Evolutionary conservation across 2,113 vertebrate genomes (phyloP), one percentile per base, ranked within the genome.

Genomic region (Lampris megalopsis): DNA sequence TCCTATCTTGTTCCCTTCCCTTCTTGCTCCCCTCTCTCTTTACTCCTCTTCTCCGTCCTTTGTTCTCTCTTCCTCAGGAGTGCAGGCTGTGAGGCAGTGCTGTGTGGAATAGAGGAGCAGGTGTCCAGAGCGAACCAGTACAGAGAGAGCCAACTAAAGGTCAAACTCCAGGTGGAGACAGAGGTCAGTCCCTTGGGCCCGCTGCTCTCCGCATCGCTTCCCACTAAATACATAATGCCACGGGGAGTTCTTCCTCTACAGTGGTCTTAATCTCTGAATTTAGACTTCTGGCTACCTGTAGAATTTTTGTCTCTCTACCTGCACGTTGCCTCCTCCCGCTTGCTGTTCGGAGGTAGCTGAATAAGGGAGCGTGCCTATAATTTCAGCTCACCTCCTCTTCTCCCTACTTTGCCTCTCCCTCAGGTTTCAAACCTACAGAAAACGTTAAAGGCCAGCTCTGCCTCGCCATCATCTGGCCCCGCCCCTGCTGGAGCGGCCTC

Each of bases 371-470:
- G 2, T 50, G 36, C 56, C 48, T 6, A 71, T 49, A 63, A 11
- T 9, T 63, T 9, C 36, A 35, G 53, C 35, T 40, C 43, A 67
- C 50, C 13, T 5, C 37, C 38, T 47, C 10, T 5, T 49, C 13
- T 36, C 2, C 43, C 47, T 9, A 10, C 49, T 41, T 56, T 4
- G 6, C 61, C 80, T 40, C 56, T 48, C 41, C 42, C 43, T 52
- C 86, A 99, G 97, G 97, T 99, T 9, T 97, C 97, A 86, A 99
- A 99, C 88, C 94, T 98, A 83, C 97, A 98, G 87, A 99, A 99
- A 93, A 99, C 97, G 1, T 95, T 99, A 85, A 99, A 99, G 90
- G 97, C 97, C 62, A 98, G 97, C 0, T 93, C 94, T 0, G 93
- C 94, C 13, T 94, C 94, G 10, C 94, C 94, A 0, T 95, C 94